phyloP scores from a whole-genome alignment of 1,140 invertebrate species.

The Brachionus sp. region DNA sequence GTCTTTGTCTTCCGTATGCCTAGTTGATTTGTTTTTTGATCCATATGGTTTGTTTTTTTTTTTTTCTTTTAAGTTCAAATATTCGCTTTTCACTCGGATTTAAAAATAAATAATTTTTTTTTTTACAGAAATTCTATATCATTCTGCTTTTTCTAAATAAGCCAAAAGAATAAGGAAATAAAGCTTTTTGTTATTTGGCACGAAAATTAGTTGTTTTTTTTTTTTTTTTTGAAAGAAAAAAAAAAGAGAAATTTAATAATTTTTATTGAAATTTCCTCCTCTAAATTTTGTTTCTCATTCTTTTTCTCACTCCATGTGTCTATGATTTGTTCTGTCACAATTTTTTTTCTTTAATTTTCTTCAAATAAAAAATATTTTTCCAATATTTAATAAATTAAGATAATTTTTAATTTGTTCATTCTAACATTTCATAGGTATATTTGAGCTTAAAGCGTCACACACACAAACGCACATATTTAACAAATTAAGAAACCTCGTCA shows the following conservation, averaged over 20 bases:
- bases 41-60: not conserved
- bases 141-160: not conserved
- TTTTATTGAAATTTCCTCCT: slow-evolving; percentile 35
- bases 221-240: not conserved
- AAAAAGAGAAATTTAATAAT: not conserved
- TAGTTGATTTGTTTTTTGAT: not conserved
- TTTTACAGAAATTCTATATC: not conserved
- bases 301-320: not conserved
- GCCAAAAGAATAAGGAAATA: not conserved
- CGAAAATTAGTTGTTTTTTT: not conserved
- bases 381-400: slow-evolving; percentile 40
- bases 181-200: not conserved
- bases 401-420: slow-evolving; percentile 13
- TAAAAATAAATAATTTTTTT: not conserved
- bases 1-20: not conserved
- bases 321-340: not conserved
- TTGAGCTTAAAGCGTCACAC: not conserved
- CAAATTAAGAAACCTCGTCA: not conserved
- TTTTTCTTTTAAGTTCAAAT: not conserved
- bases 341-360: not conserved
- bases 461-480: too few species aligned
- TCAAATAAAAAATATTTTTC: slow-evolving; percentile 10
- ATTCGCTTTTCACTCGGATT: not conserved
- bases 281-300: not conserved
- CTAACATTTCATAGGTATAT: not conserved